Evolutionary conservation across 2,888 invertebrate genomes (phyloP).

Genomic region (Slavum lentiscoides): DNA sequence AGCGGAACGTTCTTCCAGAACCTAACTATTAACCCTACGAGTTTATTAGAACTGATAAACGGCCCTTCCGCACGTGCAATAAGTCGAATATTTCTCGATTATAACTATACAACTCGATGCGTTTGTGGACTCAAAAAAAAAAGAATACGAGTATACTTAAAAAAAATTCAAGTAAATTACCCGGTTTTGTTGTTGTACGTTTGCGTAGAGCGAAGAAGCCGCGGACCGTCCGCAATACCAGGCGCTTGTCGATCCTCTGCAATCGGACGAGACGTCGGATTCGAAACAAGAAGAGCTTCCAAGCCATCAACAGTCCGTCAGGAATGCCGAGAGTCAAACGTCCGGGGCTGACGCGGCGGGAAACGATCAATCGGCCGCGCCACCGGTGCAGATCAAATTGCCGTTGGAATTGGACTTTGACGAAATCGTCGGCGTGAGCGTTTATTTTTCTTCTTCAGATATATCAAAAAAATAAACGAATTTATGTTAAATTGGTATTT

Average conservation of each 20-base stretch:
- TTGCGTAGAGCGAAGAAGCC: conserved; percentile 54
- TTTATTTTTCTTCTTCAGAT: neutral
- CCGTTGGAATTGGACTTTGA: conserved; percentile 82
- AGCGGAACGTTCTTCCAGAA: too few species aligned
- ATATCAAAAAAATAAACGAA: neutral
- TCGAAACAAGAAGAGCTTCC: conserved; percentile 57
- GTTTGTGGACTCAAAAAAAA: too few species aligned
- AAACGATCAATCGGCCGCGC: conserved; percentile 62
- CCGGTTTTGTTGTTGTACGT: neutral
- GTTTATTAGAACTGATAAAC: too few species aligned
- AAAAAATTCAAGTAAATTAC: neutral
- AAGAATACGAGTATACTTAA: too few species aligned
- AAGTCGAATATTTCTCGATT: too few species aligned
- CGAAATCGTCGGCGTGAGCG: conserved; percentile 75
- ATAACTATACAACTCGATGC: too few species aligned
- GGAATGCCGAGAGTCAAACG: conserved; percentile 47
- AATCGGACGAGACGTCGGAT: conserved; percentile 57
- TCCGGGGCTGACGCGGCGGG: neutral
- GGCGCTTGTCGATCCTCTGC: conserved; percentile 58
- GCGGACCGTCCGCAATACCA: conserved; percentile 58
- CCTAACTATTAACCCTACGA: too few species aligned
- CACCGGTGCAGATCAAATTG: conserved; percentile 70
- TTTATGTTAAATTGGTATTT: too few species aligned
- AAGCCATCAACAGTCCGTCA: conserved; percentile 59
- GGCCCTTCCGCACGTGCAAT: too few species aligned